Evolutionary conservation across 2,888 invertebrate species (phyloP).

Genomic region (Cistogaster globosa): DNA sequence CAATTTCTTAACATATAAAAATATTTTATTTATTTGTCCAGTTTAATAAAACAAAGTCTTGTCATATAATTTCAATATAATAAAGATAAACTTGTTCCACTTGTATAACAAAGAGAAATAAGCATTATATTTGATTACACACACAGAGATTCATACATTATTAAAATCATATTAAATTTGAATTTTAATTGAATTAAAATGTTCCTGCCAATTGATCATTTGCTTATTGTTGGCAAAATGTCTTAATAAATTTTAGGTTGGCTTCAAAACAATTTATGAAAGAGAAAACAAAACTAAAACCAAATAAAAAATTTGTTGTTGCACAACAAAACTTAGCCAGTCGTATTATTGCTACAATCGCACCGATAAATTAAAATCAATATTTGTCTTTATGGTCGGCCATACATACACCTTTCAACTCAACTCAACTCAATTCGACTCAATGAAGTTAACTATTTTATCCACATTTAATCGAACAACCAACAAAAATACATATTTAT

Average conservation of each 20-base stretch:
- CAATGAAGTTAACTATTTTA: conserved; percentile 27
- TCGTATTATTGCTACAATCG: conserved; percentile 21
- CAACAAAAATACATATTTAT: conserved; percentile 17
- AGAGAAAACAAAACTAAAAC: conserved; percentile 5
- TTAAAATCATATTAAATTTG: neutral
- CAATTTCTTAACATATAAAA: no score
- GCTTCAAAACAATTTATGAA: conserved; percentile 18
- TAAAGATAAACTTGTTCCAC: no score
- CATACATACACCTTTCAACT: conserved; percentile 59
- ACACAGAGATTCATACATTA: neutral
- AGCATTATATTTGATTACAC: no score
- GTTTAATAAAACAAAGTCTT: no score
- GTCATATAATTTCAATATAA: no score
- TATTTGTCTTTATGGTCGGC: conserved; percentile 64
- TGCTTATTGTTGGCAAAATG: conserved; percentile 54
- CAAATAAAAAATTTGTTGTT: conserved; percentile 3
- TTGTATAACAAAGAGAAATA: no score
- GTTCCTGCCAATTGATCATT: conserved; percentile 64
- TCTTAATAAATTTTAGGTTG: conserved; percentile 60
- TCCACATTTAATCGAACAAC: conserved; percentile 37
- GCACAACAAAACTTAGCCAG: conserved; percentile 29
- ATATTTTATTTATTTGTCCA: no score
- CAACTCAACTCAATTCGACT: conserved; percentile 38
- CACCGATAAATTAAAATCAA: conserved; percentile 64
- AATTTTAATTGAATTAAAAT: conserved; percentile 18